Evolutionary conservation across 2,113 vertebrate species (phyloP).

Genomic region (Barbus barbus): DNA sequence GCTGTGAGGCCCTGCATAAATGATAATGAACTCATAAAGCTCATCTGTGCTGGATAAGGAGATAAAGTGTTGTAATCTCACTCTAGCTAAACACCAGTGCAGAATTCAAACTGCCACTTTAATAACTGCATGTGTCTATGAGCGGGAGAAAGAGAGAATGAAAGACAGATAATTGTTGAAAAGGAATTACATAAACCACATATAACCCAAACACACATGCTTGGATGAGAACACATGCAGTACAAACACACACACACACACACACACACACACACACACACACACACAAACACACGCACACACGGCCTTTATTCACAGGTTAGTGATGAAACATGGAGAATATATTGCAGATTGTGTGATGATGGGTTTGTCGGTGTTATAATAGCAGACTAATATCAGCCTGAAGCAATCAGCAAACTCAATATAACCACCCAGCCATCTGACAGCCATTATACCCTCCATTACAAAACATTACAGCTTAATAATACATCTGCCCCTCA

Average conservation of each 20-base stretch:
- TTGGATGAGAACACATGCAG: neutral
- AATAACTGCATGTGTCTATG: constrained; percentile 33
- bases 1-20: constrained; percentile 39
- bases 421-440: constrained; percentile 62
- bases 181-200: neutral
- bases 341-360: constrained; percentile 49
- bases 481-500: constrained; percentile 62
- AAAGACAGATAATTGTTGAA: neutral
- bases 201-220: constrained; percentile 1
- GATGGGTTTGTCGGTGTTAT: constrained; percentile 54
- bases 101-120: constrained; percentile 42
- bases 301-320: constrained; percentile 54
- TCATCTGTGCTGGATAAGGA: constrained; percentile 38
- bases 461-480: constrained; percentile 58
- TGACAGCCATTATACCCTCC: constrained; percentile 64
- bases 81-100: constrained; percentile 10
- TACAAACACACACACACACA: too few relatives aligned
- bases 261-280: constrained; percentile 25
- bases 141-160: neutral
- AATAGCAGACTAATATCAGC: constrained; percentile 63
- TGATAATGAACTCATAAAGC: constrained; percentile 45
- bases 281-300: constrained; percentile 33
- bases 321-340: constrained; percentile 54
- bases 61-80: constrained; percentile 44
- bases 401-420: constrained; percentile 63